phyloP scores from a whole-genome alignment of 2,888 invertebrate species.

The Polia nebulosa region DNA sequence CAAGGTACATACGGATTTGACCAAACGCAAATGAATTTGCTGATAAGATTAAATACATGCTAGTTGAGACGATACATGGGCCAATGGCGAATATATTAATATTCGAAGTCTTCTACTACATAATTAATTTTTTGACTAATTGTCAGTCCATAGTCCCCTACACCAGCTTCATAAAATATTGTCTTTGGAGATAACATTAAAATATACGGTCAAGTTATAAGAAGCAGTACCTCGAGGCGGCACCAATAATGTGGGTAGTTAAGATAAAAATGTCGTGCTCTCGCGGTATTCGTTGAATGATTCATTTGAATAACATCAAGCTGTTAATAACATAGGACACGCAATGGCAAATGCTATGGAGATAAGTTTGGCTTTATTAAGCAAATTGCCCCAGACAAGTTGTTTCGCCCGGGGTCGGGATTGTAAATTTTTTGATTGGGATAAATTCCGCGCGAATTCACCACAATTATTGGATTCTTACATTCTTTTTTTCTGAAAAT shows the following conservation, averaged over 20 bases:
- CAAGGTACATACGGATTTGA: background rate
- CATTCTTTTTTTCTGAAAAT: slow-evolving; percentile 4
- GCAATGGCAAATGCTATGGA: slow-evolving; percentile 78
- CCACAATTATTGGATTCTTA: slow-evolving; percentile 54
- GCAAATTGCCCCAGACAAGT: slow-evolving; percentile 74
- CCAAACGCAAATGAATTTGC: slow-evolving; percentile 7
- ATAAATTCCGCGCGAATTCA: slow-evolving; percentile 62
- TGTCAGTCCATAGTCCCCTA: slow-evolving; percentile 10
- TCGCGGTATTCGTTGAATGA: slow-evolving; percentile 70
- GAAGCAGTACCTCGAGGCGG: slow-evolving; percentile 37
- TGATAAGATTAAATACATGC: slow-evolving; percentile 16
- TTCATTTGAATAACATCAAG: slow-evolving; percentile 69
- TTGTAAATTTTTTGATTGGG: slow-evolving; percentile 67
- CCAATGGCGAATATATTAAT: background rate
- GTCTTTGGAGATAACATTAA: slow-evolving; percentile 37
- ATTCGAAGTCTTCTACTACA: slow-evolving; percentile 3
- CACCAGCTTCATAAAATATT: slow-evolving; percentile 45
- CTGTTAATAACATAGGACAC: slow-evolving; percentile 77
- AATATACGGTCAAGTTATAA: slow-evolving; percentile 35
- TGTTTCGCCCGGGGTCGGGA: slow-evolving; percentile 77
- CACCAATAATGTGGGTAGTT: slow-evolving; percentile 52
- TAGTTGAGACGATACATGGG: background rate
- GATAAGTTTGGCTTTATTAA: slow-evolving; percentile 72
- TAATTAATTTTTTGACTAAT: slow-evolving; percentile 30
- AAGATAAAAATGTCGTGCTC: slow-evolving; percentile 64